A percentile compares a stretch with the other conserved stretches of the same genome.
Conservation (phyloP, 2,888 invertebrate species). For the Tupiocoris notatus region DNA sequence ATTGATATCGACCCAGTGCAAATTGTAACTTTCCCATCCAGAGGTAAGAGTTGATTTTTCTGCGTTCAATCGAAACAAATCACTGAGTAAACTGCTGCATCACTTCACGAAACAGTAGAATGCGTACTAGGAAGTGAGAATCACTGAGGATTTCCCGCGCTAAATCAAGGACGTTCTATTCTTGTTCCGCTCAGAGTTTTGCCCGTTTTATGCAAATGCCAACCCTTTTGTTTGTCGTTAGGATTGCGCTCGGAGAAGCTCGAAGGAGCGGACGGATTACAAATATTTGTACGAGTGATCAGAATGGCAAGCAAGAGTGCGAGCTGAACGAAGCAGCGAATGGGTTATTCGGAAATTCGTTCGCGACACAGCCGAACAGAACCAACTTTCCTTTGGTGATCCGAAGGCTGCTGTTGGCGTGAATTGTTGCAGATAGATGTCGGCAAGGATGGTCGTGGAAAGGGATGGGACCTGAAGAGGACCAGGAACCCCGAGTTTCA, state of each 20-base stretch:
- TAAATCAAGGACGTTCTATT: not conserved
- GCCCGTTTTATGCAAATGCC: constrained; percentile 29
- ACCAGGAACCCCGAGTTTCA: not conserved
- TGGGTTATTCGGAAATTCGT: not conserved
- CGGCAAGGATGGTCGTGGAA: not conserved
- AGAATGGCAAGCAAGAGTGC: not conserved
- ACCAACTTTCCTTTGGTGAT: not conserved
- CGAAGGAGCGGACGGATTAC: constrained; percentile 18
- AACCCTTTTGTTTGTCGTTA: constrained; percentile 32
- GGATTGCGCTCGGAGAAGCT: constrained; percentile 13
- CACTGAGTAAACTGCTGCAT: no score
- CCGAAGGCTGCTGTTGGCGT: not conserved
- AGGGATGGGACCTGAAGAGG: not conserved
- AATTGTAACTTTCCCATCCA: no score
- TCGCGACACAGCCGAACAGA: not conserved
- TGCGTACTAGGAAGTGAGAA: no score
- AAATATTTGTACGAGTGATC: constrained; percentile 34
- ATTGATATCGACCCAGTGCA: no score
- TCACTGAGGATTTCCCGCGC: not conserved
- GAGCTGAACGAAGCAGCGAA: not conserved
- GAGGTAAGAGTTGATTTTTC: no score
- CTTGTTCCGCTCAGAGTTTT: not conserved
- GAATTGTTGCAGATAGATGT: not conserved
- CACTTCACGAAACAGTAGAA: no score
- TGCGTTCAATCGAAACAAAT: no score